These are phyloP conservation scores for Halcyon malimbica DNA, from an alignment of 2,113 vertebrate genomes.

Conservation along the genomic window DNA sequence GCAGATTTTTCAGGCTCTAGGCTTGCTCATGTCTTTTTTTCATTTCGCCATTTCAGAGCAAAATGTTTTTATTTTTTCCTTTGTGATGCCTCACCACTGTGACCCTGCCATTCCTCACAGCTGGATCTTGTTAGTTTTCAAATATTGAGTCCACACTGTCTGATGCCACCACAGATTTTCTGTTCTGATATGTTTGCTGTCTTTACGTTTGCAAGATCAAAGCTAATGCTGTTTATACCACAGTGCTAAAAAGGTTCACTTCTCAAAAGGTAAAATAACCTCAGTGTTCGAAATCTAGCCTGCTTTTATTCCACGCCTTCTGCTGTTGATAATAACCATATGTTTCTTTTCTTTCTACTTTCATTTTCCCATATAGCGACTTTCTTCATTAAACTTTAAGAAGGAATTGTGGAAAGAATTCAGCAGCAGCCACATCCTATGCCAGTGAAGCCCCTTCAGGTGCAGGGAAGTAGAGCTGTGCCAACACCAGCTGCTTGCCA, in stretches of 20 bases:
- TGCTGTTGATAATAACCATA: neutral
- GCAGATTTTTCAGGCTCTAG: constrained; percentile 12
- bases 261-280: constrained; percentile 10
- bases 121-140: constrained; percentile 49
- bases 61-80: constrained; percentile 38
- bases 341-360: neutral
- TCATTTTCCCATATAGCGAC: neutral
- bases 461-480: neutral
- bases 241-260: neutral
- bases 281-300: neutral
- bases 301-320: neutral
- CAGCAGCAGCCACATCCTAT: neutral
- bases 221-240: constrained; percentile 9
- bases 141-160: constrained; percentile 34
- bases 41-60: neutral
- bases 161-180: constrained; percentile 31
- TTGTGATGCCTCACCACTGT: constrained; percentile 13
- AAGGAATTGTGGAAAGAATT: neutral
- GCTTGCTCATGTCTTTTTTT: neutral
- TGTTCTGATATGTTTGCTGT: constrained; percentile 22
- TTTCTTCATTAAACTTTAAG: neutral
- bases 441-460: neutral
- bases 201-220: constrained; percentile 48
- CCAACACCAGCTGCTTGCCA: neutral
- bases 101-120: constrained; percentile 43